These are phyloP conservation scores for Galeopsomyia nigrocyanea DNA, from an alignment of 2,888 invertebrate genomes.

Conservation along the genomic window DNA sequence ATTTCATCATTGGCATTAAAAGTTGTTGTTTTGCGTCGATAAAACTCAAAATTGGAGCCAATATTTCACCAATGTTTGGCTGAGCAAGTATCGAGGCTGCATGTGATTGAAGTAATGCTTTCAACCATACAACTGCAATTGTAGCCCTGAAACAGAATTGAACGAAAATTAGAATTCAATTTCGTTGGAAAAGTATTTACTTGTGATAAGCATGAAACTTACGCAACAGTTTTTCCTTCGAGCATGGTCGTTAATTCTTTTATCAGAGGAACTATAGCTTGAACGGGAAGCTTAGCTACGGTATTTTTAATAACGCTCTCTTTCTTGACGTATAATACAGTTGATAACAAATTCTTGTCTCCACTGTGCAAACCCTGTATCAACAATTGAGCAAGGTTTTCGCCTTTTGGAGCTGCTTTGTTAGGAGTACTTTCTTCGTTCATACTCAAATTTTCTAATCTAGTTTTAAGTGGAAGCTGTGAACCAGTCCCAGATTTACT, in stretches of 20 bases:
- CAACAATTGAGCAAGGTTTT: slow-evolving; percentile 84
- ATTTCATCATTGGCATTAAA: slow-evolving; percentile 71
- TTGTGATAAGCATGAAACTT: slow-evolving; percentile 62
- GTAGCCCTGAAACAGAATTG: slow-evolving; percentile 68
- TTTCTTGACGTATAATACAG: slow-evolving; percentile 79
- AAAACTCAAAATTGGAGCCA: slow-evolving; percentile 73
- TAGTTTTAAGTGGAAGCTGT: slow-evolving; percentile 86
- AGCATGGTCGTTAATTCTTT: slow-evolving; percentile 80
- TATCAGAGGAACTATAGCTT: slow-evolving; percentile 80
- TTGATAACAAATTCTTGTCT: slow-evolving; percentile 80
- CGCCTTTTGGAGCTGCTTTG: slow-evolving; percentile 70
- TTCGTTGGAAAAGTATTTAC: slow-evolving; percentile 15
- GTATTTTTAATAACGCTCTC: slow-evolving; percentile 80
- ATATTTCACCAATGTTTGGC: slow-evolving; percentile 72
- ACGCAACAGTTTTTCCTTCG: slow-evolving; percentile 79
- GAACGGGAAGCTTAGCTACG: slow-evolving; percentile 81
- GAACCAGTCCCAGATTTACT: slow-evolving; percentile 64
- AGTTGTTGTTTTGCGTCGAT: slow-evolving; percentile 73
- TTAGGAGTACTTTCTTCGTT: slow-evolving; percentile 70
- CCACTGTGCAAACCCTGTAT: slow-evolving; percentile 90
- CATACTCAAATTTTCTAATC: slow-evolving; percentile 84
- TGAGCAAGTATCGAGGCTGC: slow-evolving; percentile 76
- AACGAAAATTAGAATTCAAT: slow-evolving; percentile 3
- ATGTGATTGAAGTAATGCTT: slow-evolving; percentile 73
- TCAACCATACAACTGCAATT: slow-evolving; percentile 74